Evolutionary conservation across 2,888 invertebrate genomes (phyloP).

Genomic region (Netelia melanura): DNA sequence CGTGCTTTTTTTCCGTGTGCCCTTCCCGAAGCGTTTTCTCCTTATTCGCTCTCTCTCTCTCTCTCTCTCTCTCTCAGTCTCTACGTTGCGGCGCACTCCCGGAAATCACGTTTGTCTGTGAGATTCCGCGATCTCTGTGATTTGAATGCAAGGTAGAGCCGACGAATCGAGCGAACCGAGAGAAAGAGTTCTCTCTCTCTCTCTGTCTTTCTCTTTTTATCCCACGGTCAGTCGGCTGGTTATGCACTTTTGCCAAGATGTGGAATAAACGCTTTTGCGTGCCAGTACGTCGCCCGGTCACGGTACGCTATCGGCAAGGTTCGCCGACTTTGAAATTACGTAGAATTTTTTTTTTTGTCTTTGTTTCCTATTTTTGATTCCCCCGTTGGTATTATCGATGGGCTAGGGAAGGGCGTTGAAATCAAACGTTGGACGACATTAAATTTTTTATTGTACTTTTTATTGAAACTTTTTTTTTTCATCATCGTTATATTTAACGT

Average conservation of each 20-base stretch:
- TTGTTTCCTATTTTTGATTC: background rate
- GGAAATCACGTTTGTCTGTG: constrained; percentile 75
- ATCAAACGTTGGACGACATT: constrained; percentile 41
- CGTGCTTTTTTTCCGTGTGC: constrained; percentile 49
- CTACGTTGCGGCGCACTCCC: constrained; percentile 63
- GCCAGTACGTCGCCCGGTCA: background rate
- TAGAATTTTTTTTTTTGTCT: background rate
- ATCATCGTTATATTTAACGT: constrained; percentile 76
- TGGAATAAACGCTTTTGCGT: constrained; percentile 35
- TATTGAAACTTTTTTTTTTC: constrained; percentile 80
- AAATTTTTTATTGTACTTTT: constrained; percentile 80
- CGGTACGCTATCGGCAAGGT: constrained; percentile 2
- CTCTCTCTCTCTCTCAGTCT: constrained; percentile 43
- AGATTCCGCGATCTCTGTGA: constrained; percentile 76
- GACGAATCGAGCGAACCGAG: constrained; percentile 50
- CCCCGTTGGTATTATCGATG: no score
- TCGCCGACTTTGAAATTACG: background rate
- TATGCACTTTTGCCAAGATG: constrained; percentile 60
- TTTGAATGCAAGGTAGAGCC: constrained; percentile 73
- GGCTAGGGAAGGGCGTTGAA: background rate
- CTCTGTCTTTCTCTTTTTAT: background rate
- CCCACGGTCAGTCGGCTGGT: background rate
- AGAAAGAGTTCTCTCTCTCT: constrained; percentile 14
- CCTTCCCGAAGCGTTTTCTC: constrained; percentile 51
- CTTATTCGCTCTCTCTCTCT: constrained; percentile 35